These are phyloP conservation scores for Conops quadrifasciatus DNA, from an alignment of 2,888 invertebrate species.

Conservation along the genomic window DNA sequence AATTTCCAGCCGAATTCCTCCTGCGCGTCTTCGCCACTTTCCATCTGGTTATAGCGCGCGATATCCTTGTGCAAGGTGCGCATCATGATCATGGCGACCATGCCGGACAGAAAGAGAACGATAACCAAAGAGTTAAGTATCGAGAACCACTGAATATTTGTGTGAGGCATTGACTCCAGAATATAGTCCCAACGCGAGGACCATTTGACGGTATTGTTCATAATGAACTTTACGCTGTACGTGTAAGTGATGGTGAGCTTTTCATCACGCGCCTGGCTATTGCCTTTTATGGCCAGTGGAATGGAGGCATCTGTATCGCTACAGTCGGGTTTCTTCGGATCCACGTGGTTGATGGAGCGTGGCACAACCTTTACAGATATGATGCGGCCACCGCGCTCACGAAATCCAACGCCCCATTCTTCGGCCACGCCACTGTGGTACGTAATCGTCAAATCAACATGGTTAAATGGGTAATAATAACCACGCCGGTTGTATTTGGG, in stretches of 20 bases:
- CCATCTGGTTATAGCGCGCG: constrained; percentile 96
- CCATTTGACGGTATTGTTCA: constrained; percentile 91
- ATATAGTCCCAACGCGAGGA: constrained; percentile 99
- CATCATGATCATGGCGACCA: constrained; percentile 99
- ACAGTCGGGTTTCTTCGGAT: constrained; percentile 67
- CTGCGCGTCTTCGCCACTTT: constrained; percentile 88
- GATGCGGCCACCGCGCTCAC: constrained; percentile 87
- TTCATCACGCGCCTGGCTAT: constrained; percentile 66
- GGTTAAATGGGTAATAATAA: constrained; percentile 94
- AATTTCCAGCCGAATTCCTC: constrained; percentile 92
- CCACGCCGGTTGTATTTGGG: constrained; percentile 72
- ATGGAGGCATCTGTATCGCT: constrained; percentile 61
- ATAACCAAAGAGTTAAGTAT: constrained; percentile 98
- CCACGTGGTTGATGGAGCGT: constrained; percentile 69
- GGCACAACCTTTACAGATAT: constrained; percentile 78
- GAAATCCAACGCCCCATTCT: constrained; percentile 84
- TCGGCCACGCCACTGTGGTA: constrained; percentile 90
- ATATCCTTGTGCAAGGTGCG: constrained; percentile 98
- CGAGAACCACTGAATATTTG: constrained; percentile 99
- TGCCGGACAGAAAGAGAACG: constrained; percentile 95
- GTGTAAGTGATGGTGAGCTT: constrained; percentile 79
- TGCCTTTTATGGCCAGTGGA: constrained; percentile 77
- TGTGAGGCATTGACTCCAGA: constrained; percentile 96
- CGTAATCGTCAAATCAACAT: constrained; percentile 91
- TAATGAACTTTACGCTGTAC: constrained; percentile 83